Evolutionary conservation across 2,113 vertebrate genomes (phyloP).

Genomic region (Nycticorax nycticorax): DNA sequence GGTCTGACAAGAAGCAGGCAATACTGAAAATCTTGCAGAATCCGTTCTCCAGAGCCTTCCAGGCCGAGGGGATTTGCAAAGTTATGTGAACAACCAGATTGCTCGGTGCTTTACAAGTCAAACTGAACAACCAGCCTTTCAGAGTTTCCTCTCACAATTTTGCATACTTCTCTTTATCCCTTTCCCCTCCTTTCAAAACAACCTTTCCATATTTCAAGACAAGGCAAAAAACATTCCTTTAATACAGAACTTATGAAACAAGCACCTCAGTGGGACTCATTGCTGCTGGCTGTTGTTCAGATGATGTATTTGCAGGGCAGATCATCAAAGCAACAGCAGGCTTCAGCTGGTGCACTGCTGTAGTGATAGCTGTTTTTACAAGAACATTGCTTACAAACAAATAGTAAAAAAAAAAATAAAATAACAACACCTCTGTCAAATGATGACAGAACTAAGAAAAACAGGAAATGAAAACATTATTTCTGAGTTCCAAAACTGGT

Average conservation of each 20-base stretch:
- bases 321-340: slow-evolving; percentile 48
- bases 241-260: not conserved
- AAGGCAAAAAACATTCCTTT: not conserved
- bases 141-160: not conserved
- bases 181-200: not conserved
- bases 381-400: not conserved
- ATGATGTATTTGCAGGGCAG: slow-evolving; percentile 42
- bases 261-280: not conserved
- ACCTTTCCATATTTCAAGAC: not conserved
- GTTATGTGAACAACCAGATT: not conserved
- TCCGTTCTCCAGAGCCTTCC: not conserved
- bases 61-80: not conserved
- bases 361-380: not conserved
- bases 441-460: not conserved
- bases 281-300: slow-evolving; percentile 35
- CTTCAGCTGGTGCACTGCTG: not conserved
- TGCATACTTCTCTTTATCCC: not conserved
- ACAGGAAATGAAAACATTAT: not conserved
- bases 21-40: not conserved
- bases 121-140: not conserved
- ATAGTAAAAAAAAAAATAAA: not conserved
- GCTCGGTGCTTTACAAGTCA: not conserved
- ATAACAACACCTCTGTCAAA: not conserved
- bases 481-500: not conserved
- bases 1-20: slow-evolving; percentile 24